phyloP scores from a whole-genome alignment of 1,140 invertebrate genomes.

The Caenorhabditis tropicalis region DNA sequence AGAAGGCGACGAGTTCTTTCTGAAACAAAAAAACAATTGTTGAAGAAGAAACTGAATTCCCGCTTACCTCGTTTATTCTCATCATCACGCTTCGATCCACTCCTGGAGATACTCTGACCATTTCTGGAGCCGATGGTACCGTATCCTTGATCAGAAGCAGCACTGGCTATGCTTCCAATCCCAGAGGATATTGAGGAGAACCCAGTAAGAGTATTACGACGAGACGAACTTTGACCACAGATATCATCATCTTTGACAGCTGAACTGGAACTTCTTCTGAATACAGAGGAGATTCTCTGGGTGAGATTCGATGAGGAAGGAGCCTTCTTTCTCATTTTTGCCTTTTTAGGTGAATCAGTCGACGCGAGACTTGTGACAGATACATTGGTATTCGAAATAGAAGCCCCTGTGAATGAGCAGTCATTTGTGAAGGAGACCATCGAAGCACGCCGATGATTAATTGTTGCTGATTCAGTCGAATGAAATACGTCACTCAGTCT shows the following conservation, averaged over 20 bases:
- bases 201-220: slow-evolving; percentile 4
- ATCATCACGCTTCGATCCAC: slow-evolving; percentile 7
- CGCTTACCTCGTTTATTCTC: not conserved
- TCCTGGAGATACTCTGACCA: not conserved
- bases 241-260: not conserved
- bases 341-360: not conserved
- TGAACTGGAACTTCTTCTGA: not conserved
- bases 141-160: slow-evolving; percentile 12
- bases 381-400: not conserved
- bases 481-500: slow-evolving; percentile 12
- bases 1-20: not conserved
- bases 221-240: not conserved
- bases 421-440: slow-evolving; percentile 3
- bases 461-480: not conserved
- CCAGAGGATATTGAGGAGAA: not conserved
- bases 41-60: not conserved
- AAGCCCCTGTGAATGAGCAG: not conserved
- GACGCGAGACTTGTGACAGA: not conserved
- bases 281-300: not conserved
- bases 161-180: slow-evolving; percentile 11
- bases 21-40: not conserved
- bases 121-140: not conserved
- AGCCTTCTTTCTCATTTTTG: not conserved
- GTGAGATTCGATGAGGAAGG: not conserved
- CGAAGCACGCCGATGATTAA: not conserved